These are phyloP conservation scores for Hoplias malabaricus DNA, from an alignment of 2,113 vertebrate genomes.

Conservation along the genomic window DNA sequence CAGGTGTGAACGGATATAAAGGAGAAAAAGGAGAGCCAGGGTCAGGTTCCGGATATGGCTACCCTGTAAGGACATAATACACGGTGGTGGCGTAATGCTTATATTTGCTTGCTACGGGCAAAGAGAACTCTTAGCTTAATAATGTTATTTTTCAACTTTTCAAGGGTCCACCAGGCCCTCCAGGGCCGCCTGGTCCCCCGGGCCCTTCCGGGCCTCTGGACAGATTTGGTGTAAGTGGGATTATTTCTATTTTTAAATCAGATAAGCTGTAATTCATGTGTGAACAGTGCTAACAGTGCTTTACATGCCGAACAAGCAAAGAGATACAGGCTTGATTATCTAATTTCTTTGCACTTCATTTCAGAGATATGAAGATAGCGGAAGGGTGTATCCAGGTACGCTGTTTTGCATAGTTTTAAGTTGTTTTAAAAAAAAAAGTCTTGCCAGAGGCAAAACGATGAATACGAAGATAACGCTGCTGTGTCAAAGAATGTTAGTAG, in stretches of 20 bases:
- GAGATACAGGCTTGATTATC: constrained; percentile 6
- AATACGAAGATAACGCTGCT: background rate
- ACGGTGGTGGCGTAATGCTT: background rate
- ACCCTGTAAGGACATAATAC: constrained; percentile 73
- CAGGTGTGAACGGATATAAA: constrained; percentile 86
- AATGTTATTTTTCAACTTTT: constrained; percentile 6
- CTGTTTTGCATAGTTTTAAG: background rate
- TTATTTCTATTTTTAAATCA: constrained; percentile 5
- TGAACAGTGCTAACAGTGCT: constrained; percentile 10
- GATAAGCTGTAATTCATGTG: constrained; percentile 26
- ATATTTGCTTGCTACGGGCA: background rate
- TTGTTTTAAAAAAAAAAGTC: background rate
- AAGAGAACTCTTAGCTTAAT: background rate
- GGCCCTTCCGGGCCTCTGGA: constrained; percentile 55
- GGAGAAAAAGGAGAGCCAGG: constrained; percentile 87
- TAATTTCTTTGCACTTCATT: constrained; percentile 23
- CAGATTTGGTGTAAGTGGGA: constrained; percentile 63
- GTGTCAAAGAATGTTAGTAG: background rate
- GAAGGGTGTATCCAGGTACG: constrained; percentile 69
- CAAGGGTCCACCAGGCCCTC: constrained; percentile 71
- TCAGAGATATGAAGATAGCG: constrained; percentile 67
- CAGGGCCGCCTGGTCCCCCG: constrained; percentile 80
- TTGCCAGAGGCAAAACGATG: background rate
- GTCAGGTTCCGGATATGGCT: constrained; percentile 50
- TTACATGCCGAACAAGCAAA: constrained; percentile 12